These are phyloP conservation scores for Pyrrhosoma nymphula DNA, from an alignment of 2,888 invertebrate species.

Conservation along the genomic window DNA sequence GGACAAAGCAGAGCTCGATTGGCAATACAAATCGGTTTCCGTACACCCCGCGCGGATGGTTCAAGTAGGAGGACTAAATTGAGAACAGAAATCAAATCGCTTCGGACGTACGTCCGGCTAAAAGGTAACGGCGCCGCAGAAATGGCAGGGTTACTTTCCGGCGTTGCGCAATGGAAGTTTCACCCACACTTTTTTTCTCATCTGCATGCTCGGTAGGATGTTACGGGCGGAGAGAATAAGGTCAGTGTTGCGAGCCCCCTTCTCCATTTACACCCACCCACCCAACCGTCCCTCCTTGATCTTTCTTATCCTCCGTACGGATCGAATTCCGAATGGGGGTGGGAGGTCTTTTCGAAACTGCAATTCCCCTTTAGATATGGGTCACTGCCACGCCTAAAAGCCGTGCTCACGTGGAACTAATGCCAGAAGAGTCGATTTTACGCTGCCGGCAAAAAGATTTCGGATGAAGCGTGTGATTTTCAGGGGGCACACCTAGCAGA, in stretches of 20 bases:
- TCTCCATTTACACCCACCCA: background rate
- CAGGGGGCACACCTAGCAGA: background rate
- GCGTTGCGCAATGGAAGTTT: slow-evolving; percentile 48
- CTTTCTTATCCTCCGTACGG: background rate
- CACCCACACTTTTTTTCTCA: slow-evolving; percentile 8
- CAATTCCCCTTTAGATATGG: slow-evolving; percentile 44
- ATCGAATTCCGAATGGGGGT: background rate
- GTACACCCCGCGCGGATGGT: background rate
- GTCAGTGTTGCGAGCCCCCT: slow-evolving; percentile 44
- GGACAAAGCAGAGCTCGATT: background rate
- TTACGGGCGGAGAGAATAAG: slow-evolving; percentile 42
- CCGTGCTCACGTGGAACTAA: background rate
- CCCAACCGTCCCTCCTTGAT: background rate
- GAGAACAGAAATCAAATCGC: slow-evolving; percentile 7
- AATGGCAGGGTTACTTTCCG: background rate
- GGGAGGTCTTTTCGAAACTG: slow-evolving; percentile 39
- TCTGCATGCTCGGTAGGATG: slow-evolving; percentile 14
- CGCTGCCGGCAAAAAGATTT: background rate
- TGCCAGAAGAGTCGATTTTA: background rate
- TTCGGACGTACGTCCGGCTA: background rate
- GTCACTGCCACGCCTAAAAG: slow-evolving; percentile 54
- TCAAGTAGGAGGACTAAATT: background rate
- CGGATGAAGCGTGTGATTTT: slow-evolving; percentile 4
- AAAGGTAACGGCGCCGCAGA: background rate
- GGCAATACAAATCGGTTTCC: background rate